These are phyloP conservation scores for Nebria salina DNA, from an alignment of 2,888 invertebrate genomes.

Conservation along the genomic window DNA sequence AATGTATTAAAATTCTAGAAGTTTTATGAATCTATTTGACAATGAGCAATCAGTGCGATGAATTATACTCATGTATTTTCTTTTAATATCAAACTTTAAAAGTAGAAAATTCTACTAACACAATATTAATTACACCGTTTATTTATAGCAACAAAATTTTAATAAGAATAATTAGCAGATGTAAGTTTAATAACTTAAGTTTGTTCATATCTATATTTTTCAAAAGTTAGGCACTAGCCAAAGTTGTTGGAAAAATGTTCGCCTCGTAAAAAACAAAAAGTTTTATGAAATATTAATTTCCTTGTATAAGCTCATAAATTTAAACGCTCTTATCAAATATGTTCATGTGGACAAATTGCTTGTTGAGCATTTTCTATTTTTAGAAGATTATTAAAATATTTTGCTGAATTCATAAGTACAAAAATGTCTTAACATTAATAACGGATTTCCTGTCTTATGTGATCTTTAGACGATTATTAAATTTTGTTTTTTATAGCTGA, in stretches of 20 bases:
- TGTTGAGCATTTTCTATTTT: not conserved
- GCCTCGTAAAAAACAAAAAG: not conserved
- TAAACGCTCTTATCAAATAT: not conserved
- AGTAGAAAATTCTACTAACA: not conserved
- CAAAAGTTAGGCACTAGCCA: not conserved
- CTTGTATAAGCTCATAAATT: not conserved
- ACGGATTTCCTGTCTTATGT: not conserved
- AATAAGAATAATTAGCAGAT: conserved; percentile 7
- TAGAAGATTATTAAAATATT: not conserved
- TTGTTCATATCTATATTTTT: conserved; percentile 25
- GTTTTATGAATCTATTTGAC: not conserved
- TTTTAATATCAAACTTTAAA: not conserved
- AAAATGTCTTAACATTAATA: too few relatives aligned
- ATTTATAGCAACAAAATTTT: not conserved
- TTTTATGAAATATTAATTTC: not conserved
- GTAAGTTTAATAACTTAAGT: conserved; percentile 20
- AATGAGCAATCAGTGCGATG: not conserved
- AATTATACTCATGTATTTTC: not conserved
- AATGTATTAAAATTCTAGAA: not conserved
- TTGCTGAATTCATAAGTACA: not conserved
- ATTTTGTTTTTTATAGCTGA: not conserved
- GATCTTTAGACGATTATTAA: too few relatives aligned
- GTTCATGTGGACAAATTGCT: not conserved
- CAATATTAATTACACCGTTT: conserved; percentile 12
- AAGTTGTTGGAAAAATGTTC: not conserved